Base-by-base conservation (phyloP, 2,113 vertebrate genomes). In the Marmota monax region DNA sequence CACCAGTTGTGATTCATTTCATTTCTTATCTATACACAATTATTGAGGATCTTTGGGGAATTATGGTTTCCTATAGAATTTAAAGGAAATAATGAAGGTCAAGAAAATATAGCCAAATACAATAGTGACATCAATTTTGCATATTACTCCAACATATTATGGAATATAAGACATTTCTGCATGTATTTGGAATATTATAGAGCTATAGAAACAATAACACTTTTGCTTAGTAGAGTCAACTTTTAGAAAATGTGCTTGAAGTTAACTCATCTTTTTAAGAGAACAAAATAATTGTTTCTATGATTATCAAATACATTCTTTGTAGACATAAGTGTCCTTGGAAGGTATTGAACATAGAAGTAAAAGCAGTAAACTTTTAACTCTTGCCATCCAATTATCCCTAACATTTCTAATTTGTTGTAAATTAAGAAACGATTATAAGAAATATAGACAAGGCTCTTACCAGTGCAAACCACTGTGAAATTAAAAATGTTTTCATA, bases 1-100 rank as follows among this genome's bases (percentile, higher is more conserved):
- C 96, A 86, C 32, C 88, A 97, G 58, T 95, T 79, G 95, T 16
- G 84, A 69, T 61, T 65, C 82, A 89, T 8, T 95, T 96, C 39
- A 90, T 83, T 96, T 88, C 53, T 92, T 39, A 96, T 96, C 90
- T 89, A 58, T 73, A 78, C 90, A 94, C 29, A 45, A 34, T 94
- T 96, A 79, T 88, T 93, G 65, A 88, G 88, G 89, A 97, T 90
- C 92, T 92, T 65, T 96, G 16, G 88, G 58, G 56, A 58, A 76
- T 91, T 96, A 92, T 79, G 95, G 88, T 86, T 96, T 96, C 86
- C 96, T 96, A 87, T 9, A 95, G 67, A 65, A 96, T 92, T 97
- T 97, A 98, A 95, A 97, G 84, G 91, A 97, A 98, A 97, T 93
- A 92, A 98, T 92, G n/a, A 11, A 97, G 90, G 84, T 98, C 97